These are phyloP conservation scores for Pteromalus puparum DNA, from an alignment of 1,140 invertebrate genomes.

Conservation along the genomic window DNA sequence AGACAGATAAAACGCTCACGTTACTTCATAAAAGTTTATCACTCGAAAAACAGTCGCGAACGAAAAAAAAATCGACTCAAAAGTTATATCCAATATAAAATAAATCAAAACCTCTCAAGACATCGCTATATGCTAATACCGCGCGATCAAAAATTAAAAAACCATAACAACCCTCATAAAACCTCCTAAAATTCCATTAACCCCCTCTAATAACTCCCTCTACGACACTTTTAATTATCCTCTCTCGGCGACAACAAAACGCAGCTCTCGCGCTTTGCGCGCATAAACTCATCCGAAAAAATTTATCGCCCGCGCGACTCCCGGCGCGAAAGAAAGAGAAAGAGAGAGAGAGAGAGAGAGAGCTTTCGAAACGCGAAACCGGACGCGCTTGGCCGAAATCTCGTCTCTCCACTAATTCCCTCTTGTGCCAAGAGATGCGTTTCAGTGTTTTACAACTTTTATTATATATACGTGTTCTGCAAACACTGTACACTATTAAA, in stretches of 20 bases:
- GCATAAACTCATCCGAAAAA: background rate
- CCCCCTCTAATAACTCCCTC: background rate
- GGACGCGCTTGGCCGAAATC: background rate
- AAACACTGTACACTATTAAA: background rate
- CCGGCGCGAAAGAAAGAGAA: background rate
- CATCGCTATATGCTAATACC: background rate
- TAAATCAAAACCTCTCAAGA: background rate
- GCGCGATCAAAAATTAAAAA: too few relatives aligned
- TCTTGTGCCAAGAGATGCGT: too few relatives aligned
- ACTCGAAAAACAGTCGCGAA: too few relatives aligned
- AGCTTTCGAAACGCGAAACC: constrained; percentile 14
- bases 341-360: background rate
- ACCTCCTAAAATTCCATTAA: background rate
- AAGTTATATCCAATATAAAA: background rate
- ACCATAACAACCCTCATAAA: too few relatives aligned
- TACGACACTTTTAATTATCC: background rate
- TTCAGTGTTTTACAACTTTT: too few relatives aligned
- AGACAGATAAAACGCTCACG: too few relatives aligned
- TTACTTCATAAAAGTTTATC: too few relatives aligned
- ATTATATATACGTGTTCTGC: too few relatives aligned
- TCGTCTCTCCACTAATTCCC: too few relatives aligned
- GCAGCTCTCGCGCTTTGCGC: too few relatives aligned
- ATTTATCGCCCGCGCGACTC: background rate
- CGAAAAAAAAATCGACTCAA: too few relatives aligned
- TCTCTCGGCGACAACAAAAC: too few relatives aligned